phyloP scores from a whole-genome alignment of 2,888 invertebrate species.

The Hololepta plana region DNA sequence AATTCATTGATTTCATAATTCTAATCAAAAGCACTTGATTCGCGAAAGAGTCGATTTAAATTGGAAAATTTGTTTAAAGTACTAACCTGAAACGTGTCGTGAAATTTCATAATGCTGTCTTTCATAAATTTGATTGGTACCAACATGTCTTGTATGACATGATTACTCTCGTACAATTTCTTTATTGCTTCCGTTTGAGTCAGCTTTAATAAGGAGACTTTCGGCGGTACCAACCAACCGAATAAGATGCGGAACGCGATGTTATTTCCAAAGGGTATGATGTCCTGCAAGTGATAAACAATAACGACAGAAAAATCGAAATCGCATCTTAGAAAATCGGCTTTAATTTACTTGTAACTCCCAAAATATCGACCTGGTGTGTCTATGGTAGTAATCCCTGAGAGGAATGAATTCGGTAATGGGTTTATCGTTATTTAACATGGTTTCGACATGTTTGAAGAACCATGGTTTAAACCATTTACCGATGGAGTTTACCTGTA shows the following conservation, averaged over 20 bases:
- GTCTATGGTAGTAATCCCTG: conserved; percentile 67
- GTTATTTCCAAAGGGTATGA: conserved; percentile 69
- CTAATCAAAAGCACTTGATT: no score
- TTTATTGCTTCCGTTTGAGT: conserved; percentile 45
- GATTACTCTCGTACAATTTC: conserved; percentile 54
- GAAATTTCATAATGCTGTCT: conserved; percentile 42
- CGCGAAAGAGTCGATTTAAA: no score
- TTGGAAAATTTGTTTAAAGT: conserved; percentile 1
- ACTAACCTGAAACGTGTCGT: conserved; percentile 33
- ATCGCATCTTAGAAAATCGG: not conserved
- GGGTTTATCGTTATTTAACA: conserved; percentile 23
- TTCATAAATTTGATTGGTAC: conserved; percentile 46
- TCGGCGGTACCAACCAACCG: conserved; percentile 73
- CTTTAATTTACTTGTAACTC: conserved; percentile 44
- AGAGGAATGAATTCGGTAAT: conserved; percentile 56
- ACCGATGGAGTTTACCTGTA: conserved; percentile 57
- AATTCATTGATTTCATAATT: no score
- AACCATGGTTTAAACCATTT: conserved; percentile 73
- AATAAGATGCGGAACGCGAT: conserved; percentile 49
- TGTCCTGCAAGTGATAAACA: conserved; percentile 38
- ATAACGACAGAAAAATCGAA: not conserved
- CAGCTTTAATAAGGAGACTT: conserved; percentile 60
- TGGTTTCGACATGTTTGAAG: conserved; percentile 52
- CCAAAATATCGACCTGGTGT: conserved; percentile 68
- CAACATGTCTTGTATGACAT: conserved; percentile 69